These are phyloP conservation scores for Imbricaverruca yamaguchii DNA, from an alignment of 2,888 invertebrate genomes.

Conservation along the genomic window DNA sequence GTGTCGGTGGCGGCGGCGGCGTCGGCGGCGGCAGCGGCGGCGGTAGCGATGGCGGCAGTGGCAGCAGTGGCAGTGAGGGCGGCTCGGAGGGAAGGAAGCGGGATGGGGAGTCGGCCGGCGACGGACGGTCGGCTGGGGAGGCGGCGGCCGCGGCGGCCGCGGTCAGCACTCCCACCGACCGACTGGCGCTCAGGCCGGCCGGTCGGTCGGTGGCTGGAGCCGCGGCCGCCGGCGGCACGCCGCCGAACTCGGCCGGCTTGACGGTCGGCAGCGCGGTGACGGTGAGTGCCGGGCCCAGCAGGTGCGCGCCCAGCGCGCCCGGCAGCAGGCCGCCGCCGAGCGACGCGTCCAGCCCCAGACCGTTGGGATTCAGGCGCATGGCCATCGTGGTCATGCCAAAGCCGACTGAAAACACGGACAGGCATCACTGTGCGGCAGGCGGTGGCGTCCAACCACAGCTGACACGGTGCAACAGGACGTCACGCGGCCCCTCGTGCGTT, in stretches of 20 bases:
- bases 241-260: background rate
- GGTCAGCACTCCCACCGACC: background rate
- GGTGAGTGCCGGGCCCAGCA: conserved; percentile 15
- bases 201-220: background rate
- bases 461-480: too few species aligned
- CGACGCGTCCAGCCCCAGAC: conserved; percentile 48
- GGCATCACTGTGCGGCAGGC: background rate
- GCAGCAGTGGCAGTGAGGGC: background rate
- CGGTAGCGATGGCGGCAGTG: background rate
- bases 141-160: background rate
- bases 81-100: background rate
- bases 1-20: background rate
- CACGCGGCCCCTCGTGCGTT: too few species aligned
- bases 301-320: conserved; percentile 25
- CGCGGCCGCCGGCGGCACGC: background rate
- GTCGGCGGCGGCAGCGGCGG: background rate
- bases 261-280: background rate
- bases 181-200: background rate
- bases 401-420: conserved; percentile 30
- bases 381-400: conserved; percentile 48
- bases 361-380: conserved; percentile 58
- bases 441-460: too few species aligned
- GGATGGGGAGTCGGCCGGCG: background rate
- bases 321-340: conserved; percentile 47
- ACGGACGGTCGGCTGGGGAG: background rate